Conservation (phyloP, 2,113 vertebrate genomes). For the Amblyornis subalaris region DNA sequence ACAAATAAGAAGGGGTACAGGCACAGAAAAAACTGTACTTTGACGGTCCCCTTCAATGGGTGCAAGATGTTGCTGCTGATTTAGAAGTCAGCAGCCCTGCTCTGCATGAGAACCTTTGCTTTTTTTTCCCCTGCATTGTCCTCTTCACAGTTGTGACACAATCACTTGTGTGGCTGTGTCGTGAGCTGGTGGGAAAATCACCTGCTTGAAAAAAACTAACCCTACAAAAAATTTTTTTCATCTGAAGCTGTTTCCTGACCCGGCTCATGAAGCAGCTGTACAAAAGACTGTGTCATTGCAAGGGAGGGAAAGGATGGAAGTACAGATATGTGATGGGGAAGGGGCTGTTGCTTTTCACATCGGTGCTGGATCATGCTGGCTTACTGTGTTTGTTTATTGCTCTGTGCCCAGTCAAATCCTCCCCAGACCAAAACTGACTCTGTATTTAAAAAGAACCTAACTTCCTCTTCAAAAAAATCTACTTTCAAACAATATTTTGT, state of each 20-base stretch:
- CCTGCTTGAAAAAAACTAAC: not conserved
- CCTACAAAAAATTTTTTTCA: not conserved
- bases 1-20: not conserved
- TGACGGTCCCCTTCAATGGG: not conserved
- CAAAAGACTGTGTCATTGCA: constrained; percentile 35
- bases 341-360: constrained; percentile 27
- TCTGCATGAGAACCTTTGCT: constrained; percentile 54
- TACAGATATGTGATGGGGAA: not conserved
- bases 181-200: constrained; percentile 13
- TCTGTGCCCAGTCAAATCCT: not conserved
- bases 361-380: constrained; percentile 9
- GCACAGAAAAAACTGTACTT: not conserved
- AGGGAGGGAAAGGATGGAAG: constrained; percentile 41
- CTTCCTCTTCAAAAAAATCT: not conserved
- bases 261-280: constrained; percentile 21
- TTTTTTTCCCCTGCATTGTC: constrained; percentile 34
- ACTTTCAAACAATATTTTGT: not conserved
- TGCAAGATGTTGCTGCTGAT: not conserved
- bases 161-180: constrained; percentile 35
- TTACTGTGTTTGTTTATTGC: constrained; percentile 19
- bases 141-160: constrained; percentile 26
- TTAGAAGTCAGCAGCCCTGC: not conserved
- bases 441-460: not conserved
- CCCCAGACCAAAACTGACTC: not conserved
- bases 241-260: not conserved